A percentile compares a stretch with the other conserved stretches of the same genome.
phyloP scores from a whole-genome alignment of 2,797 vertebrate genomes.

The Hoplostethus atlanticus region DNA sequence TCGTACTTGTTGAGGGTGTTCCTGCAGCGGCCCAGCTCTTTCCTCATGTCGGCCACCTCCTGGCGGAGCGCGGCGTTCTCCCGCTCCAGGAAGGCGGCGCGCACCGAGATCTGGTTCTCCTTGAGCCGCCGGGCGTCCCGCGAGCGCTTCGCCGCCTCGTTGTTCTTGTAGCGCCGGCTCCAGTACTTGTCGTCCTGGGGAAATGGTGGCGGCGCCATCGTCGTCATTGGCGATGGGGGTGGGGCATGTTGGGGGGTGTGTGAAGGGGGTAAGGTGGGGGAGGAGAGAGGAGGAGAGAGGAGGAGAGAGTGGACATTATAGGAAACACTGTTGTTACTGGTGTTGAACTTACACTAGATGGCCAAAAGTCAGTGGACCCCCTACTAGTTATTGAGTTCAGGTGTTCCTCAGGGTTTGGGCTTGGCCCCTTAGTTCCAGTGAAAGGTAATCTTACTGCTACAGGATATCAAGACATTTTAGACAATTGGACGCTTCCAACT shows the following conservation, averaged over 20 bases:
- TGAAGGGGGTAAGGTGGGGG: conserved; percentile 20
- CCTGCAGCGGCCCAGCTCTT: conserved; percentile 92
- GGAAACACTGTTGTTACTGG: no score
- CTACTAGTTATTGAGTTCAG: no score
- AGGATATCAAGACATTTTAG: no score
- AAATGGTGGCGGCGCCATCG: no score
- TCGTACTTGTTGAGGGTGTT: conserved; percentile 92
- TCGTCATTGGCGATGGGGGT: neutral
- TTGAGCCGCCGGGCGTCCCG: conserved; percentile 93
- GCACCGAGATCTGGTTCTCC: conserved; percentile 95
- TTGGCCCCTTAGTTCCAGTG: no score
- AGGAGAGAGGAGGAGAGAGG: conserved; percentile 12
- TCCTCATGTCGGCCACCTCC: conserved; percentile 92
- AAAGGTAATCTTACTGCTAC: no score
- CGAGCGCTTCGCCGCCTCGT: conserved; percentile 93
- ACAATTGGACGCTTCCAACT: no score
- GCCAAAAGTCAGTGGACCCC: no score
- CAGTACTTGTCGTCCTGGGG: conserved; percentile 93
- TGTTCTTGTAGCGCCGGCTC: conserved; percentile 92
- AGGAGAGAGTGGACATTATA: neutral
- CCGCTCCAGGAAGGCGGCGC: conserved; percentile 94
- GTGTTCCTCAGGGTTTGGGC: no score
- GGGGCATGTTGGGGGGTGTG: conserved; percentile 65
- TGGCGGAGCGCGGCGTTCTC: conserved; percentile 90
- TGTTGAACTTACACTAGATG: no score